A percentile compares a stretch with the other conserved stretches of the same genome.
Evolutionary conservation across 1,140 invertebrate species (phyloP).

Genomic region (Diuraphis noxia): DNA sequence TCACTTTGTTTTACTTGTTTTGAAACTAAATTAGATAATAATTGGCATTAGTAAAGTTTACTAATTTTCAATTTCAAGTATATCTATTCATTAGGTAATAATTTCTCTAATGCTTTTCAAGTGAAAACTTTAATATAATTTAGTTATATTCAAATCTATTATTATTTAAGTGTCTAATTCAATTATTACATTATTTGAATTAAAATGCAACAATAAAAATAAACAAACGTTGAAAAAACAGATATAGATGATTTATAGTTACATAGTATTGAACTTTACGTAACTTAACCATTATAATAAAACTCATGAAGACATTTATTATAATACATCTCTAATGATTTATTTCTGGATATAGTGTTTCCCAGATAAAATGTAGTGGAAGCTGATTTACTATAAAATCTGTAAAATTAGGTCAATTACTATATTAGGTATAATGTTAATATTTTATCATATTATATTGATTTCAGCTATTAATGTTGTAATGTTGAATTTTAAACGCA

Average conservation of each 20-base stretch:
- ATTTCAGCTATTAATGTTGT: not conserved
- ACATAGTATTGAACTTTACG: not conserved
- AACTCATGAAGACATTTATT: not conserved
- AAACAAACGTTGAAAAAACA: not conserved
- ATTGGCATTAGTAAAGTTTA: not conserved
- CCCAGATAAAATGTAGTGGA: not conserved
- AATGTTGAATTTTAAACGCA: not conserved
- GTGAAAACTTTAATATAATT: not conserved
- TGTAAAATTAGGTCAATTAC: not conserved
- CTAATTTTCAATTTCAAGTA: not conserved
- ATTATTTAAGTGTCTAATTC: not conserved
- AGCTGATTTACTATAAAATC: not conserved
- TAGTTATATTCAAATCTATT: not conserved
- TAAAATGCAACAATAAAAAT: not conserved
- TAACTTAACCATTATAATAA: not conserved
- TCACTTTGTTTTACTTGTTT: too few relatives aligned
- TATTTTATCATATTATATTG: not conserved
- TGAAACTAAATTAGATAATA: not conserved
- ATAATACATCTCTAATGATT: not conserved
- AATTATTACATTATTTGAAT: not conserved
- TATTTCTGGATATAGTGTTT: not conserved
- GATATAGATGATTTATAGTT: not conserved
- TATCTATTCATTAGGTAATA: not conserved
- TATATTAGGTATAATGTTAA: not conserved
- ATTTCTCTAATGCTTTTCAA: not conserved